These are phyloP conservation scores for Caenorhabditis remanei DNA, from an alignment of 1,140 invertebrate genomes.

Conservation along the genomic window DNA sequence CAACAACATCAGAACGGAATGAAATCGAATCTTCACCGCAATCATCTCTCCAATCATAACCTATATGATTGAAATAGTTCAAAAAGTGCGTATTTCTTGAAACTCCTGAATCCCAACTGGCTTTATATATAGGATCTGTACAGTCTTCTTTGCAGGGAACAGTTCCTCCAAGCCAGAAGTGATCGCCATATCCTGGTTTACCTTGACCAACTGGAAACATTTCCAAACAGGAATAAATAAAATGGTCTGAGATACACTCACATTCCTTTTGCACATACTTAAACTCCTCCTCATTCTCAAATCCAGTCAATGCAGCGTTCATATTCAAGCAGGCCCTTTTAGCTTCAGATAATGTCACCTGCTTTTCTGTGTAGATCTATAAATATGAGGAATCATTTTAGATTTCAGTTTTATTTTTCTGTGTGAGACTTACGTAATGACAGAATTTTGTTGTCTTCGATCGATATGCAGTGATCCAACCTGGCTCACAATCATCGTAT, in stretches of 20 bases:
- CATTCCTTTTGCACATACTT: neutral
- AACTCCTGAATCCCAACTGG: conserved; percentile 3
- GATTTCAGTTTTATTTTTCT: neutral
- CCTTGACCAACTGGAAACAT: too few relatives aligned
- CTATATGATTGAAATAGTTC: neutral
- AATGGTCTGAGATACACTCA: neutral
- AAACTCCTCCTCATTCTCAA: neutral
- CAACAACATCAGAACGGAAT: neutral
- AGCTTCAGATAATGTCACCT: neutral
- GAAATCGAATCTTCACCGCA: neutral
- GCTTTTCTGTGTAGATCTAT: neutral
- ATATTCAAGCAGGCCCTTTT: neutral
- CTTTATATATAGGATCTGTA: neutral
- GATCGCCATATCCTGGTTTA: neutral
- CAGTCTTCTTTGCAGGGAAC: neutral
- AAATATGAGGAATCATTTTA: neutral
- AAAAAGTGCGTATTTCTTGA: neutral
- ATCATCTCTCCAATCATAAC: neutral
- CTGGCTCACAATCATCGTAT: neutral
- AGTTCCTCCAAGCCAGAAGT: neutral
- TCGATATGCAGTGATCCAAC: neutral
- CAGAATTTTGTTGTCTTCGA: neutral
- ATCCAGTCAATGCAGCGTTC: neutral
- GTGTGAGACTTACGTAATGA: neutral
- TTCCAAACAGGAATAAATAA: too few relatives aligned